phyloP scores from a whole-genome alignment of 2,797 vertebrate species.

The Cirrhinus molitorella region DNA sequence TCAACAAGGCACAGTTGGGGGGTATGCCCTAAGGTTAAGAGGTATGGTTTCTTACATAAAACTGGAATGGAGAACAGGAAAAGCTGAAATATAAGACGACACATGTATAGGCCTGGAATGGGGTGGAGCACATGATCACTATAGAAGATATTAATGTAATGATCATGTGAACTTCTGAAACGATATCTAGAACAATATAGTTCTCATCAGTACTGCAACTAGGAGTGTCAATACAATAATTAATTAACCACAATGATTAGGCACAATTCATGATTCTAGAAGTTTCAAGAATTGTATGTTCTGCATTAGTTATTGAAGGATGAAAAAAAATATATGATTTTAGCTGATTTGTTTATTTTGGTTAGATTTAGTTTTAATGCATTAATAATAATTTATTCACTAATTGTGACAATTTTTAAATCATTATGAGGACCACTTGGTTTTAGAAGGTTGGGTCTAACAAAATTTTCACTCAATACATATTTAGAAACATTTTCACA shows the following conservation, averaged over 20 bases:
- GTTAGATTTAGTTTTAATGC: background rate
- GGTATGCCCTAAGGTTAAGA: background rate
- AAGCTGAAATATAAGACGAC: background rate
- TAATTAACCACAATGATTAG: background rate
- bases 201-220: too few species aligned
- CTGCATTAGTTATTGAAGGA: background rate
- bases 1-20: constrained; percentile 3
- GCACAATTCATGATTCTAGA: background rate
- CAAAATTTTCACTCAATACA: too few species aligned
- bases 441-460: background rate
- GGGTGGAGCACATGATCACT: background rate
- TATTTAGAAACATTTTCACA: background rate
- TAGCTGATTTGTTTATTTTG: background rate
- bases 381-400: background rate
- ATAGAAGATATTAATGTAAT: too few species aligned
- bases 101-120: background rate
- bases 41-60: background rate
- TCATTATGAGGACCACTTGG: background rate
- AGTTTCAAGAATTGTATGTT: background rate
- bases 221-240: background rate
- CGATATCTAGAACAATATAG: background rate
- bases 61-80: background rate
- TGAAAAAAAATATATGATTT: background rate
- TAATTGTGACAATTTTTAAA: background rate
- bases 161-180: background rate